Conservation (phyloP, 1,140 invertebrate species). For the Pseudachorutes palmiensis region DNA sequence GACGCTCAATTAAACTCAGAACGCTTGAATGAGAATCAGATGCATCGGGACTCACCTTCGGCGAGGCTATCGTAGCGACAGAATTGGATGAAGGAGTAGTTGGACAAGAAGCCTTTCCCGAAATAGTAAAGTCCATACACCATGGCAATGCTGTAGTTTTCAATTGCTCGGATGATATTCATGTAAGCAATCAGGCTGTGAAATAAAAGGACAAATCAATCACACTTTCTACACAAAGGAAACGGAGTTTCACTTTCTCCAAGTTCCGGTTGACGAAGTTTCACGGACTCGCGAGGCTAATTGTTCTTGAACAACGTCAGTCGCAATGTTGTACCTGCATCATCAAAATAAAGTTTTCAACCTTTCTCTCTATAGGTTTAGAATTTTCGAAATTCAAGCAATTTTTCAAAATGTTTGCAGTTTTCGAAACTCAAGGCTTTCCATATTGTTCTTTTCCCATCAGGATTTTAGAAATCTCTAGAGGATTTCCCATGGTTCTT, state of each 20-base stretch:
- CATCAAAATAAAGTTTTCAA: background rate
- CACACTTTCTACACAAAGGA: too few species aligned
- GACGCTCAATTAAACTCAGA: slow-evolving; percentile 7
- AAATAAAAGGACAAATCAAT: background rate
- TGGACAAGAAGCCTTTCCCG: slow-evolving; percentile 40
- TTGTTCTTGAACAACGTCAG: slow-evolving; percentile 40
- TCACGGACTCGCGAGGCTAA: slow-evolving; percentile 39
- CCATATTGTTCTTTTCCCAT: too few species aligned
- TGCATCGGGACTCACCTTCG: slow-evolving; percentile 30
- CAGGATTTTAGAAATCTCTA: too few species aligned
- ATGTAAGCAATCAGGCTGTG: slow-evolving; percentile 42
- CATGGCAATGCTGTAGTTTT: slow-evolving; percentile 43
- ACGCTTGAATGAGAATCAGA: too few species aligned
- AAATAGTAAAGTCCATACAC: slow-evolving; percentile 44
- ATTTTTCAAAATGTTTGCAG: too few species aligned
- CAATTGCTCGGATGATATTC: slow-evolving; percentile 43
- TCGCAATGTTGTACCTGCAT: slow-evolving; percentile 39
- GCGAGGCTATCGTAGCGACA: slow-evolving; percentile 40
- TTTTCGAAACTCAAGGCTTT: too few species aligned
- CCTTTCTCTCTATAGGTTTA: too few species aligned
- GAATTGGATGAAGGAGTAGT: slow-evolving; percentile 38
- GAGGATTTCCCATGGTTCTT: too few species aligned
- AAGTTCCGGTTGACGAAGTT: slow-evolving; percentile 39
- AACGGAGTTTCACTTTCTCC: slow-evolving; percentile 36
- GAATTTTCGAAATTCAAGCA: too few species aligned